Base-by-base conservation (phyloP, 2,888 invertebrate genomes). In the Rambutsinella grinnellia region DNA sequence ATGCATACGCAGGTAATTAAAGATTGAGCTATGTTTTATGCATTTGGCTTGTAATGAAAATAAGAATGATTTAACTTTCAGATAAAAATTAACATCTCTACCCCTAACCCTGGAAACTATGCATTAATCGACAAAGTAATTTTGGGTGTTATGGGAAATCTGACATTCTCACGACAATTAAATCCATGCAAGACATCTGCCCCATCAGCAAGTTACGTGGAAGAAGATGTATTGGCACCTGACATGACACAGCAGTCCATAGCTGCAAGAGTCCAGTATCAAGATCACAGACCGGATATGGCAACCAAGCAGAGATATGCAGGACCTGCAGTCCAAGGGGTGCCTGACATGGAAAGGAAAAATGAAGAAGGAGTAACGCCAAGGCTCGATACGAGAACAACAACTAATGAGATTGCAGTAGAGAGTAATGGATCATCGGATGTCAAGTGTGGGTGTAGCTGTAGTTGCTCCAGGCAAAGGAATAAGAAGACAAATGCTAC, bases 61-160 rank as follows among this genome's bases (percentile, higher is more conserved):
- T 36, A 36, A 36, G 5, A 5, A 36, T 36, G 36, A 5, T 13
- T 5, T 21, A 27, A 47, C 28, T 46, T 17, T 60, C n/a, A 80
- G 80, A 57, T 78, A 27, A 27, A 2, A 0, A 51, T 76, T 1
- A 61, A 77, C 26, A 28, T 68, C 2, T 8, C 2, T 0, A 75
- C 71, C 2, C 67, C 62, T 10, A 54, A 77, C 8, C 5, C 60
- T 13, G 76, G 74, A 15, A 58, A 81, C 15, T 79, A 71, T 36
- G 68, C 60, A 2, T n/a, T 81, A 15, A 47, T 81, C 10, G 80
- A 81, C 60, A 77, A 65, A 60, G 46, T 79, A 3, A 58, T 75
- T 2, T 24, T 81, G 56, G 79, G 79, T 1, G 53, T 75, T 26
- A 62, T 71, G 76, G 44, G 36, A 1, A 71, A 81, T 28, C 19